Conservation (phyloP, 2,797 vertebrate species). For the Microctenopoma steveboyesi region DNA sequence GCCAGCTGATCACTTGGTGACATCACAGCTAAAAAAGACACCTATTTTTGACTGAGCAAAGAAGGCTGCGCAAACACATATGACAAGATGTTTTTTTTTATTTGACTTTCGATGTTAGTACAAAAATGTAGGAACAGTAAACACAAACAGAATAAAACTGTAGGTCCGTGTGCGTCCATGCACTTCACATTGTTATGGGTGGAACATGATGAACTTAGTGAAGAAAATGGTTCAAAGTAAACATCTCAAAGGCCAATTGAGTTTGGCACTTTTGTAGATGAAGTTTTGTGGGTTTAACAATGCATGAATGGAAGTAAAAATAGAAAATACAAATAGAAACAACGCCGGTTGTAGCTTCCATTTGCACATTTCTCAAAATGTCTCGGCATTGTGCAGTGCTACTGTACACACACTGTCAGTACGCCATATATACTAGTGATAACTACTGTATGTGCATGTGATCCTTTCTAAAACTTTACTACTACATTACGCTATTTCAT, state of each 20-base stretch:
- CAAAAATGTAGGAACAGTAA: conserved; percentile 47
- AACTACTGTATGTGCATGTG: background rate
- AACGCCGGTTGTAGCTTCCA: conserved; percentile 24
- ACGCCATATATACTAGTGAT: background rate
- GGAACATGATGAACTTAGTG: background rate
- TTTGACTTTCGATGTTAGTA: conserved; percentile 40
- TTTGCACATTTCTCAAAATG: conserved; percentile 15
- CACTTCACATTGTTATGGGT: conserved; percentile 37
- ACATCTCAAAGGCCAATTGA: background rate
- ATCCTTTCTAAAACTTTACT: background rate
- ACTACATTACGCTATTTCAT: background rate
- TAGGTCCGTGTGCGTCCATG: conserved; percentile 11
- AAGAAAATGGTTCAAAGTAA: background rate
- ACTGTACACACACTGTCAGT: background rate
- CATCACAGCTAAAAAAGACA: no score
- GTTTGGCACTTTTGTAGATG: conserved; percentile 68
- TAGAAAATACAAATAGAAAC: background rate
- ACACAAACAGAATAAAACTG: conserved; percentile 41
- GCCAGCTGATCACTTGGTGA: no score
- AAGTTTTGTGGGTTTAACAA: background rate
- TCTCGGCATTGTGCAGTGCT: background rate
- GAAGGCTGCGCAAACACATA: background rate
- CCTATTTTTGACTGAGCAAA: background rate
- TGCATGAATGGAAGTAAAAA: conserved; percentile 2
- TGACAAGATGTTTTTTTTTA: conserved; percentile 31